Evolutionary conservation across 2,888 invertebrate species (phyloP).

Genomic region (Trichacis sp.): DNA sequence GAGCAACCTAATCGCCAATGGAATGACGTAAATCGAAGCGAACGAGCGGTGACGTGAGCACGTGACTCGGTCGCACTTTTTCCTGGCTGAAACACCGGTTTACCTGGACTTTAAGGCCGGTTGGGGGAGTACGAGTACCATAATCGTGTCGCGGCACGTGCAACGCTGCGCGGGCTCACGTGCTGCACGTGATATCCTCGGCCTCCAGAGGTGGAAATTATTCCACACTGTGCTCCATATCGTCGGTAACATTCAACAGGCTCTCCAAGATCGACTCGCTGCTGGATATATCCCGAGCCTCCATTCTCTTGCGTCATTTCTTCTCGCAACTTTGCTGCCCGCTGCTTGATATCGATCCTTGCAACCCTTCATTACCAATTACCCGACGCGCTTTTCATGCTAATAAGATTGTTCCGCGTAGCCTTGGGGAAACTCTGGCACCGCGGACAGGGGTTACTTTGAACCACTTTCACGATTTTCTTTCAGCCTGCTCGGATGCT

Average conservation of each 20-base stretch:
- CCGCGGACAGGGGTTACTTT: no score
- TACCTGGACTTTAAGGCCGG: constrained; percentile 29
- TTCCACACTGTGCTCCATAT: constrained; percentile 25
- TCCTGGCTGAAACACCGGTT: constrained; percentile 20
- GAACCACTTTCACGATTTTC: no score
- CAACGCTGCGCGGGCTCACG: constrained; percentile 58
- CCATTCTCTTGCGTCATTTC: constrained; percentile 1
- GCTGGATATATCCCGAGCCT: neutral
- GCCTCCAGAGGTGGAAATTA: constrained; percentile 51
- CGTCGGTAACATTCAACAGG: neutral
- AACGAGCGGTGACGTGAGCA: no score
- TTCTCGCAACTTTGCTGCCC: neutral
- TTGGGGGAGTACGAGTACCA: constrained; percentile 24
- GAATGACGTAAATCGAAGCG: no score
- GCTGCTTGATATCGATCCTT: neutral
- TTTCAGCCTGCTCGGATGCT: no score
- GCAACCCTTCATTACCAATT: constrained; percentile 1
- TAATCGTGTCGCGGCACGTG: constrained; percentile 35
- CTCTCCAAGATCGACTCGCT: neutral
- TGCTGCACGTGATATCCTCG: constrained; percentile 61
- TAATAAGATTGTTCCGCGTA: neutral
- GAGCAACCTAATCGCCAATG: no score
- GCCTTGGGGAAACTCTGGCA: neutral
- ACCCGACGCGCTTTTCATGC: neutral
- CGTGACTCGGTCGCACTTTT: neutral